phyloP scores from a whole-genome alignment of 1,140 invertebrate species.

The Neoseiulus cucumeris region DNA sequence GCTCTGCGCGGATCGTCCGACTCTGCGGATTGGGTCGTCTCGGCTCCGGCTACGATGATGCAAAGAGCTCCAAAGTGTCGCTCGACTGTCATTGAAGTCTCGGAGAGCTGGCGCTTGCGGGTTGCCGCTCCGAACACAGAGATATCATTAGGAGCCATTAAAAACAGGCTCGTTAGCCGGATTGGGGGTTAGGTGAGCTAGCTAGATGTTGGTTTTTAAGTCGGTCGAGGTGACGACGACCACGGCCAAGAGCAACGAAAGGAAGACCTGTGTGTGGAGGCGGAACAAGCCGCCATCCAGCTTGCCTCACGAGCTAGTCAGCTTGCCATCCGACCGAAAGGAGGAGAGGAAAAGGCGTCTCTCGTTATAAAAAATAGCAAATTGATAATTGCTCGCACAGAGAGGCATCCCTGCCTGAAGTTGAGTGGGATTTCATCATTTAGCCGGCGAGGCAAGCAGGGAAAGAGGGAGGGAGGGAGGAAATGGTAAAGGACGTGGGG shows the following conservation, averaged over 20 bases:
- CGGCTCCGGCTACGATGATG: no score
- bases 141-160: constrained; percentile 10
- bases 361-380: constrained; percentile 9
- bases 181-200: no score
- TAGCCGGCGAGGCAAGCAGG: constrained; percentile 12
- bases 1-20: no score
- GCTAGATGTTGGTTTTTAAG: no score
- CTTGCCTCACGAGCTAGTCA: not conserved
- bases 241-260: not conserved
- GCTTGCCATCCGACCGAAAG: not conserved
- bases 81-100: no score
- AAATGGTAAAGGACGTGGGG: no score
- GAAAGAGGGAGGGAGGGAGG: constrained; percentile 9
- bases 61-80: no score
- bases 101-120: no score
- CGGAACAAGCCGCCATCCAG: not conserved
- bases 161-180: constrained; percentile 7
- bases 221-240: not conserved
- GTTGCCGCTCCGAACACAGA: not conserved
- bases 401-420: no score
- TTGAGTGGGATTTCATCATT: no score
- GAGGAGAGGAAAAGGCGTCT: not conserved
- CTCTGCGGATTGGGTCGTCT: no score
- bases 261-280: not conserved
- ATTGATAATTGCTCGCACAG: constrained; percentile 7